Base-by-base conservation (phyloP, 2,113 vertebrate genomes). In the Pelecanus crispus region DNA sequence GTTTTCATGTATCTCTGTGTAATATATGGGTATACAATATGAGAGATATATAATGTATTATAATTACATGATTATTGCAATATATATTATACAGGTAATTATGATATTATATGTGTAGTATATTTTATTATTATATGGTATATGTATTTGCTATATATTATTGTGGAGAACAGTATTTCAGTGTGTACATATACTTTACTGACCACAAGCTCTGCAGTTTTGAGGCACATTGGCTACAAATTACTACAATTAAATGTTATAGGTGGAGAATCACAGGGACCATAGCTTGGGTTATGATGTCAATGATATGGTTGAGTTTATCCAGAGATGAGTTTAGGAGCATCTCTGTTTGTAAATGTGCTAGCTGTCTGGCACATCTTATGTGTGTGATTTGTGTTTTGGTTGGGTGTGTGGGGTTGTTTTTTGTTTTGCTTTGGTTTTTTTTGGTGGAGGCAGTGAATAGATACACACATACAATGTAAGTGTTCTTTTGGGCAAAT, bases 381-480 rank as follows among this genome's bases (percentile, higher is more conserved):
- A 3, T 1, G 4, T 17, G 6, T 72, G 10, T 62, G 63, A n/a
- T 28, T 81, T 53, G 10, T 3, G 17, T 82, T 62, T 38, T 32
- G 29, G 21, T 34, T 63, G 42, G 36, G 29, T n/a, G n/a, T n/a
- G n/a, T n/a, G n/a, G n/a, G n/a, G n/a, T n/a, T n/a, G n/a, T 11
- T 36, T 29, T 22, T 49, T 40, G 63, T 38, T 56, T 31, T 29
- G 45, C 19, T 47, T 18, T 45, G 17, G 45, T 52, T 50, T 40
- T 62, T 72, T 72, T 24, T 4, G 15, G 7, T 28, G 13, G 5
- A 3, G 19, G 4, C 19, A 32, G 32, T 44, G 63, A 59, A 38
- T 9, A 66, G 36, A 36, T 36, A 36, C 5, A 29, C 1, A 3
- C 3, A 2, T 22, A 36, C 8, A 50, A 13, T 17, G 2, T 5